These are phyloP conservation scores for Octopus bimaculoides DNA, from an alignment of 1,140 invertebrate species.

Conservation along the genomic window DNA sequence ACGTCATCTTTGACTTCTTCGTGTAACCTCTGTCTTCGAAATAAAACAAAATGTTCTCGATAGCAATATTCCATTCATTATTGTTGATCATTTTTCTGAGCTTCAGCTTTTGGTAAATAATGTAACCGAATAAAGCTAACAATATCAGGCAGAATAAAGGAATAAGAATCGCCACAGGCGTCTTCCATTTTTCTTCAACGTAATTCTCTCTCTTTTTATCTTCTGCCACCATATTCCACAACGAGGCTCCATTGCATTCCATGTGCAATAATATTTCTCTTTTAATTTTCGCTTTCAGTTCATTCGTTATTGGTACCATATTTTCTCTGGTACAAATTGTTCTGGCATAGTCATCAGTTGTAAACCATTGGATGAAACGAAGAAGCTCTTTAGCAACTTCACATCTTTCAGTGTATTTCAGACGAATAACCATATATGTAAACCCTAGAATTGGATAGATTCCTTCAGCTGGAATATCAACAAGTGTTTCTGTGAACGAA, in stretches of 20 bases:
- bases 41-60: constrained; percentile 42
- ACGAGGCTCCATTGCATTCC: constrained; percentile 31
- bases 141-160: constrained; percentile 20
- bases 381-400: constrained; percentile 36
- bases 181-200: constrained; percentile 28
- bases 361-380: constrained; percentile 43
- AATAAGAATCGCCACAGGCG: constrained; percentile 22
- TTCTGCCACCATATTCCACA: constrained; percentile 25
- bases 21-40: constrained; percentile 26
- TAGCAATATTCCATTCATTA: constrained; percentile 41
- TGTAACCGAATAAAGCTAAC: constrained; percentile 20
- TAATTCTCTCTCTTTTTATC: constrained; percentile 29
- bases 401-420: constrained; percentile 32
- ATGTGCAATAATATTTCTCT: constrained; percentile 29
- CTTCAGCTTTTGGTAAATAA: constrained; percentile 19
- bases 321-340: constrained; percentile 13
- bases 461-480: constrained; percentile 15
- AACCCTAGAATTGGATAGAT: constrained; percentile 42
- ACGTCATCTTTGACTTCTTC: constrained; percentile 16
- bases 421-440: constrained; percentile 41
- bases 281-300: constrained; percentile 17
- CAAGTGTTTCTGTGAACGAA: constrained; percentile 23
- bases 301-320: constrained; percentile 32
- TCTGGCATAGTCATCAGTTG: constrained; percentile 19
- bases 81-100: constrained; percentile 32